Percentiles rank a stretch among this genome's conserved stretches.
These are phyloP conservation scores for Gasterosteus nipponicus DNA, from an alignment of 2,113 vertebrate species.

Conservation along the genomic window DNA sequence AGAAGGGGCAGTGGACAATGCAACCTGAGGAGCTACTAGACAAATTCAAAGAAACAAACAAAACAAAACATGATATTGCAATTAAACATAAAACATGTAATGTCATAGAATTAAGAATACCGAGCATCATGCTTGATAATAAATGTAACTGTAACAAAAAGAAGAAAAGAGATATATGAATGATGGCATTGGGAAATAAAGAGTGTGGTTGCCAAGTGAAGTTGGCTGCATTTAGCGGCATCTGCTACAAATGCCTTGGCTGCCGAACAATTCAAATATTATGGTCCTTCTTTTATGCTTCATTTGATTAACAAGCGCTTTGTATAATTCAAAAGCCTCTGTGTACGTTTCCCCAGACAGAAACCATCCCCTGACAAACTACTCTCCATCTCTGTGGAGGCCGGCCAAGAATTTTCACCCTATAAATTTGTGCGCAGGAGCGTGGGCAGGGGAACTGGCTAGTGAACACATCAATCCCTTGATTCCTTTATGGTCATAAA, in stretches of 20 bases:
- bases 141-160: constrained; percentile 47
- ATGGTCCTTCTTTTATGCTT: constrained; percentile 56
- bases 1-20: constrained; percentile 93
- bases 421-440: constrained; percentile 53
- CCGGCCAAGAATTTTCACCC: constrained; percentile 49
- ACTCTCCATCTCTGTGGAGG: constrained; percentile 42
- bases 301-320: constrained; percentile 68
- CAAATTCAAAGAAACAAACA: constrained; percentile 76
- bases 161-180: constrained; percentile 57
- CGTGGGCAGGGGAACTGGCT: constrained; percentile 38
- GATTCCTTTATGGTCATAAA: constrained; percentile 56
- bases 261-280: constrained; percentile 60
- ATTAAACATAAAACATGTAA: constrained; percentile 63
- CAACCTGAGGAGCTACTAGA: constrained; percentile 94
- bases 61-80: constrained; percentile 57
- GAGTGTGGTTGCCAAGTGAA: constrained; percentile 66
- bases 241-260: constrained; percentile 58
- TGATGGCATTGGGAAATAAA: constrained; percentile 69
- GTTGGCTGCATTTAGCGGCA: constrained; percentile 60
- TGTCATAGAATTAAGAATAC: constrained; percentile 57
- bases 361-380: constrained; percentile 57
- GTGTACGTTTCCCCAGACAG: constrained; percentile 57
- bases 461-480: constrained; percentile 54
- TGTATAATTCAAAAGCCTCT: constrained; percentile 50
- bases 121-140: constrained; percentile 36